Evolutionary conservation across 2,113 vertebrate species (phyloP), one percentile per base, ranked within the genome.

Genomic region (Stigmatopora nigra): DNA sequence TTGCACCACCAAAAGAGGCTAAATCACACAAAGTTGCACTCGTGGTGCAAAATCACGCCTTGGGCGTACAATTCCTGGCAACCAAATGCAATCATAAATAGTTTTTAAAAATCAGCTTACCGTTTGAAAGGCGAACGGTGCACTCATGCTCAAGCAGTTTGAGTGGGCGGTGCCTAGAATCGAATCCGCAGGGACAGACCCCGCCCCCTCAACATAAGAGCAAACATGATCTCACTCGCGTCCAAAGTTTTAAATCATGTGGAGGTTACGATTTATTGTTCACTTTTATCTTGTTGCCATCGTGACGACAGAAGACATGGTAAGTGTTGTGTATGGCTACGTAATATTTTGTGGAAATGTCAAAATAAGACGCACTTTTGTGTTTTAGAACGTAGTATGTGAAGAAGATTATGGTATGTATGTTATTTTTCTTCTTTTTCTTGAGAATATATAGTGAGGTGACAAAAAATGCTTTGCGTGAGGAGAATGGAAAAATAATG

Each of bases 371-470:
- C 25, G 16, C 10, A 25, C 4, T 52, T 36, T 0, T 67, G 1
- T 70, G 47, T 70, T 4, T 64, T 14, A 82, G 76, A 55, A 1
- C 11, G 7, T 75, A 49, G 0, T 17, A 2, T 85, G 83, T 35
- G 0, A 0, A 0, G 13, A 61, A 56, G 0, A 0, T 20, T 0
- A 8, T 0, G 52, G 82, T 86, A 82, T 38, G 80, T 48, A 13
- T n/a, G 4, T 65, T 31, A n/a, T 55, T 35, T 7, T 49, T 58
- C 4, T 10, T 10, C 38, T 41, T 25, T 5, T 17, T 38, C 9
- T 38, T 60, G 11, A 41, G 0, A 19, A 36, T 44, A 12, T 60
- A 5, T 19, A 14, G 20, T 6, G 52, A 53, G 19, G 52, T 19
- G 51, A 10, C n/a, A 22, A 52, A 52, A 52, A 52, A 19, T 52